Evolutionary conservation across 1,140 invertebrate genomes (phyloP).

Genomic region (Harlomillsia oculata): DNA sequence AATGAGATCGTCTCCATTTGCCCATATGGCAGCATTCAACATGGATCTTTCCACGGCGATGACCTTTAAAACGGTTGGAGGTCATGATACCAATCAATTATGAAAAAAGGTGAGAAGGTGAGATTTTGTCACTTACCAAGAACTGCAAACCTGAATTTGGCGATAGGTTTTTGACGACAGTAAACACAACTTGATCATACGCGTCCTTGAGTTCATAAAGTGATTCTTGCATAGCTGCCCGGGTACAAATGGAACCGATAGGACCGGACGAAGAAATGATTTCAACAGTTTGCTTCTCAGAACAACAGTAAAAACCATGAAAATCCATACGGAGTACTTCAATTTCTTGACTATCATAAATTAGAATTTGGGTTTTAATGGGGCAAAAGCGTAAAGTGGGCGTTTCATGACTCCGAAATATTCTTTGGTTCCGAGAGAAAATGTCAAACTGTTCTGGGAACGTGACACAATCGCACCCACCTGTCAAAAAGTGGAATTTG

Average conservation of each 20-base stretch:
- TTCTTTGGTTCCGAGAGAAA: background rate
- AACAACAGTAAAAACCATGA: background rate
- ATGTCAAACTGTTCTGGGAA: background rate
- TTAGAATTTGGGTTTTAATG: slow-evolving; percentile 1
- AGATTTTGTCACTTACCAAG: background rate
- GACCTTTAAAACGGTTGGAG: background rate
- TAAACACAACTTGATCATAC: slow-evolving; percentile 7
- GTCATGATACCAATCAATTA: background rate
- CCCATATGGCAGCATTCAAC: slow-evolving; percentile 5
- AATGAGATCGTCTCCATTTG: background rate
- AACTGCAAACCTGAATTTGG: slow-evolving; percentile 1
- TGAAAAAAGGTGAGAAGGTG: background rate
- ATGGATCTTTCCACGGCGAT: slow-evolving; percentile 4
- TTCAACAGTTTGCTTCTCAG: slow-evolving; percentile 1
- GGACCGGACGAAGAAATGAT: slow-evolving; percentile 4
- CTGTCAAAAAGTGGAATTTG: background rate
- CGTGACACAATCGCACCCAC: background rate
- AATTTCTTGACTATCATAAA: slow-evolving; percentile 10
- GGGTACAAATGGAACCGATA: slow-evolving; percentile 1
- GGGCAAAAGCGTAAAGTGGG: slow-evolving; percentile 3
- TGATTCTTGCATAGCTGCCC: background rate
- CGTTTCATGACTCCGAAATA: slow-evolving; percentile 4
- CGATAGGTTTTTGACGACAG: background rate
- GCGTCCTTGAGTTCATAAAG: slow-evolving; percentile 10
- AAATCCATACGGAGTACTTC: slow-evolving; percentile 8